Base-by-base conservation (phyloP, 1,140 invertebrate genomes). In the Aplysia californica region DNA sequence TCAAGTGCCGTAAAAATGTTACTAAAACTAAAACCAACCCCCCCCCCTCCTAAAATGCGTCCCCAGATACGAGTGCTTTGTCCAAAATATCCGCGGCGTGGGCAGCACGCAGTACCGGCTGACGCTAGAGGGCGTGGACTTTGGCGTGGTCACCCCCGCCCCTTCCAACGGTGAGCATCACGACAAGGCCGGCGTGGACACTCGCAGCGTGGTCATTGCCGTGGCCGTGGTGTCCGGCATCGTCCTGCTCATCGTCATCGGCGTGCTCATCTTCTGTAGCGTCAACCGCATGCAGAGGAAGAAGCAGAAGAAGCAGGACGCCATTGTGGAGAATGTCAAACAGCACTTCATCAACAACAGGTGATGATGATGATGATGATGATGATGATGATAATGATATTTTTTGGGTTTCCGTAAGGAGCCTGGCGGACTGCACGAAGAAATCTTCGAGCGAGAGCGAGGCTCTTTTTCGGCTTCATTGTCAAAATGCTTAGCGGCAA, bases 11-110 rank as follows among this genome's bases (percentile, higher is more conserved):
- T n/a, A n/a, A n/a, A n/a, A n/a, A n/a, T n/a, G n/a, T n/a, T n/a
- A n/a, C n/a, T n/a, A n/a, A n/a, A n/a, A n/a, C n/a, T n/a, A n/a
- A n/a, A n/a, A n/a, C n/a, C n/a, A n/a, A n/a, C n/a, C n/a, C n/a
- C n/a, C n/a, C n/a, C n/a, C n/a, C n/a, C n/a, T n/a, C n/a, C n/a
- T n/a, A n/a, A n/a, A n/a, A n/a, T n/a, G n/a, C n/a, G n/a, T n/a
- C n/a, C n/a, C n/a, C n/a, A n/a, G n/a, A n/a, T n/a, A n/a, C n/a
- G 76, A 80, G 29, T 88, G 87, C 70, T 68, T 79, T 23, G 82
- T 84, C 0, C 74, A 85, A 67, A 88, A 88, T 70, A 78, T 79
- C 21, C 79, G 81, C 15, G 86, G 85, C 4, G 33, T 35, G 0
- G 75, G 68, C 33, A 77, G 77, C 3, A 76, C 85, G 3, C 75